Conservation (phyloP, 2,888 invertebrate genomes). For the Mongoloraphidia duomilia region DNA sequence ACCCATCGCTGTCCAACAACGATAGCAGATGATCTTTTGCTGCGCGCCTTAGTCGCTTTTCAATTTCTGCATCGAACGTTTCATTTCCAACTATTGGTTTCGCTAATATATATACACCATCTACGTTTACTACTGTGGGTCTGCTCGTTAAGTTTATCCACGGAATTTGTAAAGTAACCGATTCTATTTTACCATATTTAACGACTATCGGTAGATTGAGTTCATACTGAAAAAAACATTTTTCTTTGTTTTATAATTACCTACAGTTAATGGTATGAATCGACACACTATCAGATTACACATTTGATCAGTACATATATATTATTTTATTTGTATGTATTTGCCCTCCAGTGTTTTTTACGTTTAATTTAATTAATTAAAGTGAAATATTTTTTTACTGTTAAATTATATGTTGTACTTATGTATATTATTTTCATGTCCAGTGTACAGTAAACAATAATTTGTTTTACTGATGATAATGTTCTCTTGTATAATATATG, state of each 20-base stretch:
- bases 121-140: constrained; percentile 56
- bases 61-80: constrained; percentile 56
- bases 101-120: constrained; percentile 62
- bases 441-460: too few relatives aligned
- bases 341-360: too few relatives aligned
- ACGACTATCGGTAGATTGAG: constrained; percentile 69
- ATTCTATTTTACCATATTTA: constrained; percentile 65
- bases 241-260: neutral
- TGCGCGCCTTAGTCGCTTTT: constrained; percentile 55
- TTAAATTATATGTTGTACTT: too few relatives aligned
- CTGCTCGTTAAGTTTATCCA: constrained; percentile 64
- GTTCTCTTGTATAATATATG: too few relatives aligned
- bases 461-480: too few relatives aligned
- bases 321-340: too few relatives aligned
- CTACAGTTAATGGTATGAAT: too few relatives aligned
- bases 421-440: too few relatives aligned
- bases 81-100: constrained; percentile 56
- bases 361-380: too few relatives aligned
- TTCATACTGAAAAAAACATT: constrained; percentile 48
- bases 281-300: too few relatives aligned
- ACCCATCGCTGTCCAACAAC: constrained; percentile 44
- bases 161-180: constrained; percentile 58
- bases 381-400: too few relatives aligned
- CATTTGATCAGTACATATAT: too few relatives aligned
- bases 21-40: constrained; percentile 56